A percentile compares a stretch with the other conserved stretches of the same genome.
phyloP scores from a whole-genome alignment of 2,113 vertebrate species.

The Rhynchomys soricoides region DNA sequence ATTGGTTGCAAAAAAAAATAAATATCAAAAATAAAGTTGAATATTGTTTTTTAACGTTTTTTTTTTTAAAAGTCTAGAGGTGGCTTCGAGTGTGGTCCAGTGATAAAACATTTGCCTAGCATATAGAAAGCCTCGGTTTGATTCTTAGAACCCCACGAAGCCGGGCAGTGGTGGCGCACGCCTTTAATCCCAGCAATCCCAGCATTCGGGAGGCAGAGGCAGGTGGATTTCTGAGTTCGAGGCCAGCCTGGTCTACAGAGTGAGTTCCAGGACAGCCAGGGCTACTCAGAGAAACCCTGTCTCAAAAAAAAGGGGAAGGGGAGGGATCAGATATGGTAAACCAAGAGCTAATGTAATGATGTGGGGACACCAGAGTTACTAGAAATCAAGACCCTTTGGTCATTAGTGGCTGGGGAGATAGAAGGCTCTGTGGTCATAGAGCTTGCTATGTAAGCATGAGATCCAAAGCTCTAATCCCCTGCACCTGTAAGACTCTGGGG shows the following conservation, averaged over 20 bases:
- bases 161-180: accelerated
- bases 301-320: background rate
- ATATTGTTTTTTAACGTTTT: background rate
- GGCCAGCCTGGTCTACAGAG: background rate
- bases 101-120: background rate
- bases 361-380: background rate
- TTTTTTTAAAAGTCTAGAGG: too few relatives aligned
- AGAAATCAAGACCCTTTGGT: background rate
- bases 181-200: background rate
- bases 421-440: background rate
- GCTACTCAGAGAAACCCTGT: background rate
- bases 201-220: background rate
- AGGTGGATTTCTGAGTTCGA: background rate
- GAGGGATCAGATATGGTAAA: background rate
- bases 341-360: background rate
- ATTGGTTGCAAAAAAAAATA: slow-evolving; percentile 18
- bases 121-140: background rate
- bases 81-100: background rate
- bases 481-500: too few relatives aligned
- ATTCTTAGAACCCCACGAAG: background rate
- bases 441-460: background rate
- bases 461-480: background rate
- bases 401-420: background rate
- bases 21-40: slow-evolving; percentile 13
- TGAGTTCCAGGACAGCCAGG: background rate